These are phyloP conservation scores for Spea hammondii DNA, from an alignment of 2,797 vertebrate genomes.

Conservation along the genomic window DNA sequence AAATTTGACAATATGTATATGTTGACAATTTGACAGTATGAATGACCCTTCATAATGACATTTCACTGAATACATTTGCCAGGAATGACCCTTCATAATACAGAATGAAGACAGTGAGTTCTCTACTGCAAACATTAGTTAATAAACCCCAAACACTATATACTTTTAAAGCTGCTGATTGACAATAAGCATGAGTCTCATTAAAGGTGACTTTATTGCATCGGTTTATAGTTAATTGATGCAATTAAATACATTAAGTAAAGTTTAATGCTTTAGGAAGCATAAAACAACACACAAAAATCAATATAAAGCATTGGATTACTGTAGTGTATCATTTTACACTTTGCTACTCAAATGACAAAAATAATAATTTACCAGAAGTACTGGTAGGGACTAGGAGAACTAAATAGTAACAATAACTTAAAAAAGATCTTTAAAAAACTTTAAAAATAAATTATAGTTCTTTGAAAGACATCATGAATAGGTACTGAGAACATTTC, in stretches of 20 bases:
- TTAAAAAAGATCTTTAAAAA: too few relatives aligned
- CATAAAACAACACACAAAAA: slow-evolving; percentile 13
- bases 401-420: too few relatives aligned
- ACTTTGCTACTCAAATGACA: slow-evolving; percentile 18
- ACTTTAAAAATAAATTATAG: too few relatives aligned
- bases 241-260: slow-evolving; percentile 1
- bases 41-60: too few relatives aligned
- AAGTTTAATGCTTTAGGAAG: slow-evolving; percentile 9
- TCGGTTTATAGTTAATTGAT: slow-evolving; percentile 28
- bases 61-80: neutral
- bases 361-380: slow-evolving; percentile 15
- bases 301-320: neutral
- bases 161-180: slow-evolving; percentile 29
- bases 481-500: too few relatives aligned
- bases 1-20: too few relatives aligned
- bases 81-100: neutral
- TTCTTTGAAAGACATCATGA: too few relatives aligned
- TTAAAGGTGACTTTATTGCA: slow-evolving; percentile 28
- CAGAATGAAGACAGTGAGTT: too few relatives aligned
- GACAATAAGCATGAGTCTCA: slow-evolving; percentile 17
- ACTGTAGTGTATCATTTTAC: slow-evolving; percentile 1
- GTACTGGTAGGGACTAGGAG: neutral
- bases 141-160: neutral
- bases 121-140: too few relatives aligned
- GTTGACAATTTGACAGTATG: too few relatives aligned